Base-by-base conservation (phyloP, 2,888 invertebrate species). In the Eristalis tenax region DNA sequence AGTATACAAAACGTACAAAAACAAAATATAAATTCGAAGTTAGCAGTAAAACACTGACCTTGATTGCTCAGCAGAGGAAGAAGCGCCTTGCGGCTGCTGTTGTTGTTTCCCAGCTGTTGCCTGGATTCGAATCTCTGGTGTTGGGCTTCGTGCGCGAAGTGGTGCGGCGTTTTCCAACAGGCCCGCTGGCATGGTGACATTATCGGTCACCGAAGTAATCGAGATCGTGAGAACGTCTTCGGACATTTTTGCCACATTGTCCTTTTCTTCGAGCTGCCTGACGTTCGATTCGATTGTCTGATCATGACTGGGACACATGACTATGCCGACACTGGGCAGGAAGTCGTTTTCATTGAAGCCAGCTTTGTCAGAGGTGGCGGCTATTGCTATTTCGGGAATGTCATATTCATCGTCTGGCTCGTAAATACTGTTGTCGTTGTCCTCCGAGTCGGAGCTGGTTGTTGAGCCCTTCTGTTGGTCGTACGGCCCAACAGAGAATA, bases 241-340 rank as follows among this genome's bases (percentile, higher is more conserved):
- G 1, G 91, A 89, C 61, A 92, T 90, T 81, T 94, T 94, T 4
- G 92, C 90, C 89, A 94, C 91, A 88, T 93, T 94, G 79, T 93
- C 93, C 89, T 94, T 94, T 68, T 93, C 91, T 86, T 92, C 92
- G 63, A 94, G 88, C 11, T 91, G 92, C 89, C 90, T 90, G 71
- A 92, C 89, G 59, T 80, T 77, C 0, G 79, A 5, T 71, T 77
- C 68, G 3, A 88, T 89, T 73, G 89, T 22, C 69, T 83, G 86
- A 1, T 90, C 91, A 50, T 90, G 91, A 63, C 91, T 91, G 28
- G 91, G 90, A 43, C 92, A 92, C 94, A 95, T 94, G 0, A 96
- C 95, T 83, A 96, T 96, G n/a, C 96, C 94, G 68, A 95, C 94
- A 84, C 95, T 94, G 0, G 96, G 95, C 22, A 96, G 91, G 89